A percentile compares a stretch with the other conserved stretches of the same genome.
Conservation (phyloP, 2,888 invertebrate genomes). For the Pyralis farinalis region DNA sequence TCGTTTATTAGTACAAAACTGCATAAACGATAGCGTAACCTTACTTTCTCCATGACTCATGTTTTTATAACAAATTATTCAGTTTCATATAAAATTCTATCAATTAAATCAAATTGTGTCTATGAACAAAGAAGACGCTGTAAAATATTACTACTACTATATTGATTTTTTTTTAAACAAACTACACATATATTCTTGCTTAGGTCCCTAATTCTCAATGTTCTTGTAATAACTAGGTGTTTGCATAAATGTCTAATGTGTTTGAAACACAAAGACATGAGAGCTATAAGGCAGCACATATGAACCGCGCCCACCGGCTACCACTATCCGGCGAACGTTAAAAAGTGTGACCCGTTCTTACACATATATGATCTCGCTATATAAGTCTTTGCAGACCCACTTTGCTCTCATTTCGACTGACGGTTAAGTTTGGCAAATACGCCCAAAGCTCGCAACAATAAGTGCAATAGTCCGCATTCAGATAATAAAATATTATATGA, state of each 20-base stretch:
- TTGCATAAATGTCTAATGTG: not conserved
- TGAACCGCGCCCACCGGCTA: conserved; percentile 63
- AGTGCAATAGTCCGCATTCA: conserved; percentile 16
- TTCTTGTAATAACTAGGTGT: not conserved
- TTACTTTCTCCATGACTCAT: no score
- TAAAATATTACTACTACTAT: no score
- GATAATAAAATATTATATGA: conserved; percentile 16
- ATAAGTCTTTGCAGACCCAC: conserved; percentile 70
- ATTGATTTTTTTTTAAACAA: no score
- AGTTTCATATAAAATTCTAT: no score
- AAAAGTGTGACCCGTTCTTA: conserved; percentile 78
- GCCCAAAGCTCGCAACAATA: conserved; percentile 38
- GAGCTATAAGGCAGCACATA: conserved; percentile 30
- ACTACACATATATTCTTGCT: no score
- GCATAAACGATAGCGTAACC: no score
- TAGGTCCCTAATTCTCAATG: no score
- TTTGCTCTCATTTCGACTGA: conserved; percentile 78
- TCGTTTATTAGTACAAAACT: no score
- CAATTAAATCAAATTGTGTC: no score
- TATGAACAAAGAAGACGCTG: no score
- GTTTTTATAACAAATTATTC: no score
- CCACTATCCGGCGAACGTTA: conserved; percentile 63
- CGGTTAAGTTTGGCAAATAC: conserved; percentile 72
- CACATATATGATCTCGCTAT: conserved; percentile 78
- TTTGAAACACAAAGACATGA: not conserved